phyloP scores from a whole-genome alignment of 2,888 invertebrate genomes.

The Drosophila pseudotalamancana region DNA sequence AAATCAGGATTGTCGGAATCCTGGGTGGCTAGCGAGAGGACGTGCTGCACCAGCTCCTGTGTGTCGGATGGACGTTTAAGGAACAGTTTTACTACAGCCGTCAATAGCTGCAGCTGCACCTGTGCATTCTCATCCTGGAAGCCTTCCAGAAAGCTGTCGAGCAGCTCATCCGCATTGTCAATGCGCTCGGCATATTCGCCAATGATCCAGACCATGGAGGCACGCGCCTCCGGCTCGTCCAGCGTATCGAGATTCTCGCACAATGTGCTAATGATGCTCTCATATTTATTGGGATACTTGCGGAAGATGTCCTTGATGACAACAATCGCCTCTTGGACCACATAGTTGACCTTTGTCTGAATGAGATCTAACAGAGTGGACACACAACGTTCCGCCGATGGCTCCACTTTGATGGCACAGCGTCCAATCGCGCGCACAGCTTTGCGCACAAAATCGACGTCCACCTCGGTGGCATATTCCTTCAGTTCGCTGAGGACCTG shows the following conservation, averaged over 20 bases:
- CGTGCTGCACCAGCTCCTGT: constrained; percentile 98
- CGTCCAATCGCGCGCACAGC: constrained; percentile 99
- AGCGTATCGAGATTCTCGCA: constrained; percentile 99
- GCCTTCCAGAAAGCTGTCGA: constrained; percentile 99
- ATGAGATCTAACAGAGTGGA: constrained; percentile 98
- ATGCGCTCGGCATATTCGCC: constrained; percentile 99
- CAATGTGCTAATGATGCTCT: constrained; percentile 99
- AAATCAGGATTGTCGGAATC: constrained; percentile 99
- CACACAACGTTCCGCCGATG: constrained; percentile 99
- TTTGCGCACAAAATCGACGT: constrained; percentile 99
- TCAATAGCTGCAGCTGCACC: constrained; percentile 97
- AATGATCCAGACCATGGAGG: constrained; percentile 98
- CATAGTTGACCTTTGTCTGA: constrained; percentile 99
- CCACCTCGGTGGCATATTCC: constrained; percentile 99
- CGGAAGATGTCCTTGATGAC: constrained; percentile 99
- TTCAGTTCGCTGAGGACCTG: constrained; percentile 99
- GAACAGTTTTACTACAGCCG: constrained; percentile 99
- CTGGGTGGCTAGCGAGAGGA: constrained; percentile 94
- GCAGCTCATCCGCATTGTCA: constrained; percentile 98
- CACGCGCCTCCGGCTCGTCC: constrained; percentile 99
- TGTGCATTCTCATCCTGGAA: constrained; percentile 99
- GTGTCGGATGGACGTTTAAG: constrained; percentile 99
- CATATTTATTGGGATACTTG: constrained; percentile 99
- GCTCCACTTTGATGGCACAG: constrained; percentile 99
- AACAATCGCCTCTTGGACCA: constrained; percentile 99